Conservation (phyloP, 1,140 invertebrate species). For the Sogatella furcifera region DNA sequence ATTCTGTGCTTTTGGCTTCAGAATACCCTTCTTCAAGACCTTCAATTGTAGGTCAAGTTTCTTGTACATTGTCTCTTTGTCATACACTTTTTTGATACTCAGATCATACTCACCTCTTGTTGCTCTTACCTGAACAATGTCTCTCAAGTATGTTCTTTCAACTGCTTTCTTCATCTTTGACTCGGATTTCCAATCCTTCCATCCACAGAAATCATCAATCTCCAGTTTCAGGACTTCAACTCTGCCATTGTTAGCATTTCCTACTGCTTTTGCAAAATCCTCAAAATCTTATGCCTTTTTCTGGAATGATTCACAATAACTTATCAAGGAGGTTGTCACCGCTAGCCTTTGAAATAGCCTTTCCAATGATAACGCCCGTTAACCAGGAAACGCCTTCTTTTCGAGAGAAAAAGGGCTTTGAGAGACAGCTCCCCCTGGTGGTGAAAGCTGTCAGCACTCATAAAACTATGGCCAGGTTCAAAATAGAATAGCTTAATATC, state of each 20-base stretch:
- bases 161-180: neutral
- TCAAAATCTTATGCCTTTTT: constrained; percentile 4
- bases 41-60: neutral
- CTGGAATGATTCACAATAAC: neutral
- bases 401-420: no score
- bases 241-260: neutral
- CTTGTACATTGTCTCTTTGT: neutral
- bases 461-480: constrained; percentile 27
- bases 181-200: neutral
- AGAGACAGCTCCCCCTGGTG: constrained; percentile 11
- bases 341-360: no score
- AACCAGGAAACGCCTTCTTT: no score
- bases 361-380: no score
- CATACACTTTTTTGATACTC: neutral
- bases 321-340: no score
- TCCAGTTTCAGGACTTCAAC: neutral
- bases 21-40: neutral
- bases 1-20: neutral
- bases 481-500: constrained; percentile 20
- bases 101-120: neutral
- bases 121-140: neutral
- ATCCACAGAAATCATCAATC: neutral
- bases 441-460: constrained; percentile 28
- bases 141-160: neutral
- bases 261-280: neutral